Conservation (phyloP, 2,888 invertebrate species). For the Caenorhabditis sp. region DNA sequence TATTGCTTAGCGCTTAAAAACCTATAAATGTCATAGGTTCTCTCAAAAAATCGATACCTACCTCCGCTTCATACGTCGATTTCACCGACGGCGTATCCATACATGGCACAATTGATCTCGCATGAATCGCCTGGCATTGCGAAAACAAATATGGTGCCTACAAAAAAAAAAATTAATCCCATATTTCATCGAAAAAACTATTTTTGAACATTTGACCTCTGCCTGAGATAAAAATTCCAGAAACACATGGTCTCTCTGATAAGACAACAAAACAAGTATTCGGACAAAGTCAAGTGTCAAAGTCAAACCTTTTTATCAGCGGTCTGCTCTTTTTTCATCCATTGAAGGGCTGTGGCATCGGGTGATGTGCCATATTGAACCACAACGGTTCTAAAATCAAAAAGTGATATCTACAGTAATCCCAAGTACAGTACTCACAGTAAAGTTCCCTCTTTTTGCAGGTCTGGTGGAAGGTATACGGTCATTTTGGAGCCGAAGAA, state of each 20-base stretch:
- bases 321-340: conserved; percentile 87
- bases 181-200: background rate
- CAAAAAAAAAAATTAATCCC: background rate
- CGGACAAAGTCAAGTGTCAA: conserved; percentile 76
- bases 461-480: conserved; percentile 46
- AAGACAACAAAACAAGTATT: too few relatives aligned
- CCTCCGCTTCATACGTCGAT: conserved; percentile 80
- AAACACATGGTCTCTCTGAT: too few relatives aligned
- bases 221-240: background rate
- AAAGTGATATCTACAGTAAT: background rate
- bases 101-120: conserved; percentile 82
- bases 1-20: too few relatives aligned
- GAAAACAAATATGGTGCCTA: conserved; percentile 60
- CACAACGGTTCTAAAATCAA: conserved; percentile 47
- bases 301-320: conserved; percentile 82
- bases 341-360: conserved; percentile 81
- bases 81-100: conserved; percentile 95
- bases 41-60: background rate
- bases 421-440: conserved; percentile 42
- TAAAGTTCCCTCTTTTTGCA: conserved; percentile 39
- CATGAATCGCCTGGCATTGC: conserved; percentile 65
- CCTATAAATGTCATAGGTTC: too few relatives aligned
- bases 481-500: conserved; percentile 60
- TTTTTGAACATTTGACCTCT: conserved; percentile 10
- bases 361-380: conserved; percentile 61